Base-by-base conservation (phyloP, 1,140 invertebrate species). In the Musca domestica region DNA sequence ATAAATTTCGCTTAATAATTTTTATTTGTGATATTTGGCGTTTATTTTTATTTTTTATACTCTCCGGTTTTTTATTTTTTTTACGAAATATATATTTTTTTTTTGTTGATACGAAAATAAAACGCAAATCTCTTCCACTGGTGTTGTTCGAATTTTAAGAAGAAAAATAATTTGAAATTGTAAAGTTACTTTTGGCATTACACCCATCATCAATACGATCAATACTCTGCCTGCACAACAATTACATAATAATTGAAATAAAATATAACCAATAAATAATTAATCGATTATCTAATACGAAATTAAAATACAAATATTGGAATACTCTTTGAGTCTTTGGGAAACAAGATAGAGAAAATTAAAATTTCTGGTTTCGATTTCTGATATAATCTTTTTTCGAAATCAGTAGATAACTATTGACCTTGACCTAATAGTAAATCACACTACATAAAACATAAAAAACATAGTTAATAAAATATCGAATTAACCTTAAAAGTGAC, bases 201-300 rank as follows among this genome's bases (percentile, higher is more conserved):
- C 34, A 41, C 34, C 34, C 34, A 41, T 41, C 34, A 41, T 41
- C 34, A 41, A 41, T 41, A 41, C 34, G 12, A 41, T 41, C 34
- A 41, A 41, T 41, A 41, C 34, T 41, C 34, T 7, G 34, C 27
- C n/a, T 4, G 9, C 34, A 41, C 10, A 41, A 41, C 34, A 41
- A 41, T 61, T 61, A 61, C 56, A 61, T 61, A 61, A 61, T 30
- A 14, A 61, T n/a, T n/a, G n/a, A 61, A 58, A 61, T 20, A 17
- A 12, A 41, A 19, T 0, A 20, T 17, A 61, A 23, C 23, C 52
- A 54, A 54, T 23, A 22, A 54, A 51, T 19, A 54, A 54, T 23
- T 51, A 19, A 19, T 51, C 20, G 48, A 51, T 51, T 51, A 20
- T 19, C 48, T 51, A 51, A 51, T 22, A 3, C 9, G 12, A 51